Evolutionary conservation across 2,113 vertebrate genomes (phyloP), one percentile per base, ranked within the genome.

Genomic region (Phocoena sinus): DNA sequence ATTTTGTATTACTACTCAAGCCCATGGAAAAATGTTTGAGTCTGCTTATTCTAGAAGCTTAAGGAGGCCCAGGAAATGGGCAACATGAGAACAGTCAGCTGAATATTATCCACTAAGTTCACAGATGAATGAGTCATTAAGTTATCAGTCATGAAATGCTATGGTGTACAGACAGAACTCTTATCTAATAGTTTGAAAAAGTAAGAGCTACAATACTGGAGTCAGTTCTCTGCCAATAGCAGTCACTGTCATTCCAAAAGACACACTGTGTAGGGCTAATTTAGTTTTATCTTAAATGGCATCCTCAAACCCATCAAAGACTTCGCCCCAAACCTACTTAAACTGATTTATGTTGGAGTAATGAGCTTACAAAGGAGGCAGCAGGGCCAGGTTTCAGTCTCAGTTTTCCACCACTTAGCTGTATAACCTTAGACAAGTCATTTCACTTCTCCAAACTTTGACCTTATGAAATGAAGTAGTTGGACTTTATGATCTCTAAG

Each of bases 231-330:
- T 91, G 56, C 25, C 17, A 62, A 41, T 0, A 94, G 33, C 17
- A 81, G 33, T 85, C n/a, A 92, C 13, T 74, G n/a, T 70, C 31
- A 93, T 84, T 91, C 80, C 71, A 92, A 89, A 89, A 77, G 38
- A 92, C 38, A 91, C 14, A 17, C 0, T 81, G 10, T 79, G 38
- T 10, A 44, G 31, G 73, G 38, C 31, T 84, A 25, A 92, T 36
- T 86, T 68, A 83, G 28, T 81, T 89, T 91, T 86, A 95, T 71
- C 82, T 80, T 96, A 95, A 92, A 74, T 31, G n/a, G 58, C 9
- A 84, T 31, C 73, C n/a, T 77, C 71, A 76, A 74, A 77, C 31
- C 18, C 65, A 84, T 83, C 44, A 74, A 2, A 65, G 44, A 93
- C 73, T 92, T 80, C 82, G 56, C 36, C 33, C 23, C 58, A 87